phyloP scores from a whole-genome alignment of 2,113 vertebrate species.

The mouse (Mus musculus) region GRCm39 chr4:104727501-104728000 shows the following conservation, averaged over 20 bases:
- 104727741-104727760: background rate
- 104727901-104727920: no score
- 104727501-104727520: background rate
- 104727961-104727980: background rate
- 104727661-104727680: background rate
- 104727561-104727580: background rate
- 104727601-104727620: background rate
- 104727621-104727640: background rate
- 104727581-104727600: background rate
- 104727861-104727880: background rate
- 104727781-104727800: background rate
- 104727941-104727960: background rate
- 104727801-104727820: background rate
- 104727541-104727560: background rate
- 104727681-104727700: background rate
- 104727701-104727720: accelerated
- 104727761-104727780: background rate
- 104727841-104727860: no score
- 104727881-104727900: no score
- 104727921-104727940: no score
- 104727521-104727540: background rate
- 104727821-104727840: background rate
- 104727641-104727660: background rate
- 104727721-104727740: background rate
- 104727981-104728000: background rate